Evolutionary conservation across 2,888 invertebrate species (phyloP).

Genomic region (Cryptocephalus moraei): DNA sequence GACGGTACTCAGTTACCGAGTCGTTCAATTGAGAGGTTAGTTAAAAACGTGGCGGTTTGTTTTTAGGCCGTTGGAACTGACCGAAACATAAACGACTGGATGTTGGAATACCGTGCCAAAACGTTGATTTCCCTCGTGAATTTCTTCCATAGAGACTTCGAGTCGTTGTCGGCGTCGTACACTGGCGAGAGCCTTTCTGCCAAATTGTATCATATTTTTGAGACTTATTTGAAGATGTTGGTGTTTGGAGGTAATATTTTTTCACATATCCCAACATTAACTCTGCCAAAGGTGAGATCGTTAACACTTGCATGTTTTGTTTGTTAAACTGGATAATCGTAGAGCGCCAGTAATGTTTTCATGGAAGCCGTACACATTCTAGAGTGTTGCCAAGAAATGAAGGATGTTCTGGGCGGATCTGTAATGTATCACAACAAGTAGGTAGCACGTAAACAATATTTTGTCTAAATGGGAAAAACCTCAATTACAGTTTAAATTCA

Average conservation of each 20-base stretch:
- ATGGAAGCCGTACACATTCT: conserved; percentile 79
- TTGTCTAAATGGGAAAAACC: too few species aligned
- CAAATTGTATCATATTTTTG: conserved; percentile 76
- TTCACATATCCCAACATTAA: conserved; percentile 69
- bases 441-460: conserved; percentile 28
- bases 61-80: conserved; percentile 78
- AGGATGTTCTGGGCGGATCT: conserved; percentile 73
- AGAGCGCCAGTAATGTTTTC: conserved; percentile 81
- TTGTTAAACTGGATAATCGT: conserved; percentile 25
- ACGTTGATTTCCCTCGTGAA: conserved; percentile 66
- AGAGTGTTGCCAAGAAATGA: conserved; percentile 70
- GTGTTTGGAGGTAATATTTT: conserved; percentile 78
- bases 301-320: neutral
- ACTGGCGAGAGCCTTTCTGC: conserved; percentile 53
- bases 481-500: too few species aligned
- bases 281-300: conserved; percentile 61
- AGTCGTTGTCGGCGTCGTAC: conserved; percentile 48
- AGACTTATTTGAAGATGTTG: conserved; percentile 78
- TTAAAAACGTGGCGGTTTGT: conserved; percentile 11
- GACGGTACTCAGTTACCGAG: conserved; percentile 23
- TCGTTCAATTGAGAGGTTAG: neutral
- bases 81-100: conserved; percentile 73
- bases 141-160: conserved; percentile 79
- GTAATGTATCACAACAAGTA: conserved; percentile 85
- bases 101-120: conserved; percentile 67